These are phyloP conservation scores for Acanthopagrus latus DNA, from an alignment of 2,797 vertebrate genomes.

Conservation along the genomic window DNA sequence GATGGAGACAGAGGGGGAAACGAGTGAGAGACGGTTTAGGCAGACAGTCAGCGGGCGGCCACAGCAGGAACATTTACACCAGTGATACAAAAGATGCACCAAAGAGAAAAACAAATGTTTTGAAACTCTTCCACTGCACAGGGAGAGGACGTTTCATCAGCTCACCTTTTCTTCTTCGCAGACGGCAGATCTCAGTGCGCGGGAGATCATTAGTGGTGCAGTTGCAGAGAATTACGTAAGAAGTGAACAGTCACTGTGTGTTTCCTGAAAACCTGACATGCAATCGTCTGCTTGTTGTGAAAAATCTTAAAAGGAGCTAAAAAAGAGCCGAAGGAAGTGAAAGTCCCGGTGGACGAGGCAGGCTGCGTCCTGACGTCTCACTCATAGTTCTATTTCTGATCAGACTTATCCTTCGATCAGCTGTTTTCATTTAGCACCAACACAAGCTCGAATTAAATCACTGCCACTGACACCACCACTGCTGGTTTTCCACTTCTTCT, in stretches of 20 bases:
- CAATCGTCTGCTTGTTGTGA: neutral
- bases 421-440: too few relatives aligned
- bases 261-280: neutral
- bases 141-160: neutral
- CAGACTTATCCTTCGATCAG: too few relatives aligned
- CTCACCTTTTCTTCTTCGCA: neutral
- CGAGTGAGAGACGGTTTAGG: neutral
- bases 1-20: constrained; percentile 10
- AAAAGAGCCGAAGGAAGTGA: neutral
- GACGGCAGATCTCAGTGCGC: neutral
- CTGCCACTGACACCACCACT: neutral
- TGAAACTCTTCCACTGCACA: neutral
- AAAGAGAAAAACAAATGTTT: neutral
- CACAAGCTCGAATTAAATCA: neutral
- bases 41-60: constrained; percentile 19
- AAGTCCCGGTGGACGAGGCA: neutral
- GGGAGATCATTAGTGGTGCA: neutral
- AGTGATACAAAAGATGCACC: constrained; percentile 3
- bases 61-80: constrained; percentile 17
- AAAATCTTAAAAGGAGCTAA: neutral
- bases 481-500: neutral
- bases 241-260: neutral
- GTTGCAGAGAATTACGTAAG: neutral
- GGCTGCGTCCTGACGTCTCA: neutral
- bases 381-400: neutral